Evolutionary conservation across 2,888 invertebrate species (phyloP), one percentile per base, ranked within the genome.

Genomic region (Camponotus fellah): DNA sequence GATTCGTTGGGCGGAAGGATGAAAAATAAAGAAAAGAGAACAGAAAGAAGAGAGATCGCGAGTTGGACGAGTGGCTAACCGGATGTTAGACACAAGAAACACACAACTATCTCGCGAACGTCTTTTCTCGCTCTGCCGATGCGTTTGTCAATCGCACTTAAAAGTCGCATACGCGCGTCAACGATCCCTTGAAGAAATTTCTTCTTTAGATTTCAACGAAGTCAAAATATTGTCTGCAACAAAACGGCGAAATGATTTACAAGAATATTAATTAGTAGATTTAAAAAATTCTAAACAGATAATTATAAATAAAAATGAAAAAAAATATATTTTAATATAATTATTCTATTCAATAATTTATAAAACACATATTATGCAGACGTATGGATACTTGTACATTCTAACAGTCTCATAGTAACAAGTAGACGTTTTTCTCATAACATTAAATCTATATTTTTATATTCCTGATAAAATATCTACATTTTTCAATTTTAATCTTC

Each of bases 11-110:
- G 75, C 12, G 46, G 12, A 81, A 75, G 74, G 72, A 81, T 14
- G 14, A 62, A 56, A 60, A 26, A 72, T 49, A 46, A 72, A 75
- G 17, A n/a, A 74, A 32, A 62, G n/a, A 4, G 12, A 43, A 56
- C 14, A 43, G 21, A 71, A 53, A 71, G 64, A 56, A 43, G 21
- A 71, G 64, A 71, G 64, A 56, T 64, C 21, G 21, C 49, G 53
- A 64, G 53, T 37, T 17, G 60, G 53, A 62, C 32, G 32, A 64
- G 14, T 17, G 17, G 14, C 34, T 68, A 43, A 60, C 68, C 68
- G 69, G 58, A 79, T 69, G 69, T 60, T 79, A 79, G 58, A 60
- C 10, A 34, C 40, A 69, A 79, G 60, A 69, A 79, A 21, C 9
- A 32, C 17, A 46, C 58, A 69, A 69, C 37, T 60, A 49, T 60